phyloP scores from a whole-genome alignment of 1,140 invertebrate genomes.

The Meloidogyne floridensis region DNA sequence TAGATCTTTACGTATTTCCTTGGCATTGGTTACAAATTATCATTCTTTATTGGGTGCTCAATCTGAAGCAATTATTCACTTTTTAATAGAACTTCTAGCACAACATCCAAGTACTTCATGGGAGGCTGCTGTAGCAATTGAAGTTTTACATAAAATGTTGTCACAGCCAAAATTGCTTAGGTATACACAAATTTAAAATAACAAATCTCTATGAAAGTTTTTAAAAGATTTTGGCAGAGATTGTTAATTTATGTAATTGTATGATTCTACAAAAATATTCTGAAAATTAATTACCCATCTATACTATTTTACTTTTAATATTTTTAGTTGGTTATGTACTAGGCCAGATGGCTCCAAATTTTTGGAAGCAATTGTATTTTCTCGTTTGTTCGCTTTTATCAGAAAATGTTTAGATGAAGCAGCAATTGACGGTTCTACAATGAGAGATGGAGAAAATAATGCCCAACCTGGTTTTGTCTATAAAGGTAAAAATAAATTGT shows the following conservation, averaged over 20 bases:
- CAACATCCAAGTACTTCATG: constrained; percentile 92
- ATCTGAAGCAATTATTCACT: constrained; percentile 94
- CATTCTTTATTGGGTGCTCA: constrained; percentile 88
- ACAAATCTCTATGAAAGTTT: too few species aligned
- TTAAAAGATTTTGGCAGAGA: too few species aligned
- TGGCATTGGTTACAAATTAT: constrained; percentile 88
- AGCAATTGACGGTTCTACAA: constrained; percentile 36
- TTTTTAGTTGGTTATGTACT: constrained; percentile 66
- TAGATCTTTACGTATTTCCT: constrained; percentile 86
- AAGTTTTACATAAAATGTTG: constrained; percentile 91
- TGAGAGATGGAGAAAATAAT: constrained; percentile 20
- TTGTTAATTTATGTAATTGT: too few species aligned
- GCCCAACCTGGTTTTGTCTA: constrained; percentile 43
- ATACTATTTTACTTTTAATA: constrained; percentile 81
- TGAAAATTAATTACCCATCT: too few species aligned
- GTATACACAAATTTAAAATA: constrained; percentile 73
- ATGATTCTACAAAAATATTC: too few species aligned
- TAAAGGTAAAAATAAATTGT: constrained; percentile 30
- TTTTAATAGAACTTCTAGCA: constrained; percentile 90
- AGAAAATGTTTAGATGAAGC: constrained; percentile 43
- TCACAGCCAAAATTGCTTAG: constrained; percentile 78
- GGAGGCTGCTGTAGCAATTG: constrained; percentile 89
- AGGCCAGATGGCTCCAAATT: constrained; percentile 72
- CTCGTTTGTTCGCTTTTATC: constrained; percentile 47
- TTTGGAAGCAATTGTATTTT: constrained; percentile 71